These are phyloP conservation scores for Cordilura impudica DNA, from an alignment of 2,888 invertebrate genomes.

Conservation along the genomic window DNA sequence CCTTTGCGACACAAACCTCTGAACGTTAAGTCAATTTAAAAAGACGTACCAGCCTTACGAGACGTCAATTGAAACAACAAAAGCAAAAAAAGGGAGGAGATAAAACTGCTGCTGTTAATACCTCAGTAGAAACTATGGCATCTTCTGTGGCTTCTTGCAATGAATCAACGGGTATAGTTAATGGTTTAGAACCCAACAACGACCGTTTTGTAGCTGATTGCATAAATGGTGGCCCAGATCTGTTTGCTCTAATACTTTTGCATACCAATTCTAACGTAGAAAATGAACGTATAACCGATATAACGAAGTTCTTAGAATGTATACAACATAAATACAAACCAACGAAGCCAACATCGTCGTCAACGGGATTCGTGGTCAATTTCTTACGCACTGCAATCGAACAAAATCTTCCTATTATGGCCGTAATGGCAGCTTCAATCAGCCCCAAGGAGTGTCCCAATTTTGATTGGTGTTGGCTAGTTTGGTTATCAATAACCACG, in stretches of 20 bases:
- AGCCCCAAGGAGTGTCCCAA: conserved; percentile 63
- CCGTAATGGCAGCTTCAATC: conserved; percentile 73
- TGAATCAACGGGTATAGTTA: conserved; percentile 62
- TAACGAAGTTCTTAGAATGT: conserved; percentile 69
- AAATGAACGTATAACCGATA: conserved; percentile 64
- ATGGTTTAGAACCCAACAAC: conserved; percentile 23
- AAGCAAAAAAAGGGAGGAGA: conserved; percentile 37
- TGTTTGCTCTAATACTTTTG: conserved; percentile 75
- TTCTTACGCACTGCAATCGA: conserved; percentile 46
- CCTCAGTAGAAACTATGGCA: conserved; percentile 71
- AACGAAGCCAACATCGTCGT: background rate
- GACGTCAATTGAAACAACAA: conserved; percentile 34
- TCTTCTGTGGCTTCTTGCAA: conserved; percentile 73
- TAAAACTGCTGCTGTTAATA: conserved; percentile 66
- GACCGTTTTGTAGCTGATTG: conserved; percentile 65
- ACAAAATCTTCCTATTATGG: conserved; percentile 70
- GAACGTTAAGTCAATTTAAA: conserved; percentile 8
- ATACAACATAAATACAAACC: conserved; percentile 65
- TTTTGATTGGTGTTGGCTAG: conserved; percentile 75
- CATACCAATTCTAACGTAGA: conserved; percentile 69
- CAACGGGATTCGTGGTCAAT: conserved; percentile 22
- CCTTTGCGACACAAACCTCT: conserved; percentile 62
- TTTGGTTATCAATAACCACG: conserved; percentile 74
- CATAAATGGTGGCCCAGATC: conserved; percentile 66
- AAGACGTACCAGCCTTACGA: conserved; percentile 63